A percentile compares a stretch with the other conserved stretches of the same genome.
Conservation (phyloP, 2,113 vertebrate genomes). For the Malurus melanocephalus region DNA sequence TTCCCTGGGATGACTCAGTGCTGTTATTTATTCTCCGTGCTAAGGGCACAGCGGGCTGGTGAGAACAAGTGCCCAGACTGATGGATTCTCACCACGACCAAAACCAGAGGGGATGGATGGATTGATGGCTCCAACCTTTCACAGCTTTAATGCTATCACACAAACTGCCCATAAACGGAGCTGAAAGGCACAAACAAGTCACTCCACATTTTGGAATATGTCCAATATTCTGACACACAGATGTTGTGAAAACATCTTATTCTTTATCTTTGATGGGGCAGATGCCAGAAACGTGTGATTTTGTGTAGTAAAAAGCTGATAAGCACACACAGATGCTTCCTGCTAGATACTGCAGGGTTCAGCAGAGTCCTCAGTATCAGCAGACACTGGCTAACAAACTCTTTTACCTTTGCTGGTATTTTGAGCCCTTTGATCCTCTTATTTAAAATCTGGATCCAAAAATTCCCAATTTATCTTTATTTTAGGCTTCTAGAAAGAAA, state of each 20-base stretch:
- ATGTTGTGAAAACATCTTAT: neutral
- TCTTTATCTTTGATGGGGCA: neutral
- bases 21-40: neutral
- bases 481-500: neutral
- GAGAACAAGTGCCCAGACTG: neutral
- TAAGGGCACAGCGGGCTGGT: neutral
- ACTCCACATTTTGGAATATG: neutral
- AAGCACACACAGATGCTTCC: conserved; percentile 24
- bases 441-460: conserved; percentile 32
- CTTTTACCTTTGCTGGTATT: conserved; percentile 23
- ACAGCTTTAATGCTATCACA: neutral
- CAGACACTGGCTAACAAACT: neutral
- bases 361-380: neutral
- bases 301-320: neutral
- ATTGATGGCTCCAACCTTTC: neutral
- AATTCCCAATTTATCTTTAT: conserved; percentile 8
- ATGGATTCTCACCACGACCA: neutral
- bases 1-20: neutral
- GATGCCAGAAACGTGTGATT: neutral
- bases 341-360: neutral
- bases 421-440: conserved; percentile 34
- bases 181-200: neutral
- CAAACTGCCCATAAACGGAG: neutral
- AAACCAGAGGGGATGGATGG: neutral
- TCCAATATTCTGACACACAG: neutral